Percentiles rank a stretch among this genome's conserved stretches.
Evolutionary conservation across 2,797 vertebrate genomes (phyloP).

Genomic region (Artibeus lituratus): DNA sequence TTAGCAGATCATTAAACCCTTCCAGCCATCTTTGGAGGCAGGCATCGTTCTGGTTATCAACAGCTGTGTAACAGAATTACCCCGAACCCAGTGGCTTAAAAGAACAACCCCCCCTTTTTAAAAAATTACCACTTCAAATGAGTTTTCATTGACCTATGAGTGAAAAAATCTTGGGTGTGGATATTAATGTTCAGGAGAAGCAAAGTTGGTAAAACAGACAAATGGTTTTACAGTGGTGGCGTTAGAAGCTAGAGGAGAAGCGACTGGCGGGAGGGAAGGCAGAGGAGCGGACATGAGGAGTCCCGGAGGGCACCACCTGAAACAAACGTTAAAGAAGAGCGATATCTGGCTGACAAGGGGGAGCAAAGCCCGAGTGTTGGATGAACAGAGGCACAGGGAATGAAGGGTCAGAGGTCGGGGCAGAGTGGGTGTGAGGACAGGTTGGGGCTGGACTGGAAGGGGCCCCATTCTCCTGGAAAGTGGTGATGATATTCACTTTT

Average conservation of each 20-base stretch:
- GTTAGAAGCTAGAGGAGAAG: background rate
- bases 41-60: background rate
- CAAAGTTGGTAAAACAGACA: background rate
- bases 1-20: background rate
- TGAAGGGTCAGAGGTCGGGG: background rate
- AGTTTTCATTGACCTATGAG: background rate
- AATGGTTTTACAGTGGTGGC: background rate
- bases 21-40: accelerated
- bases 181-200: background rate
- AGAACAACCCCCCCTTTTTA: background rate
- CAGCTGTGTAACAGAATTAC: background rate
- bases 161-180: background rate
- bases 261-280: background rate
- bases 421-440: background rate
- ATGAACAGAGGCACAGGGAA: background rate
- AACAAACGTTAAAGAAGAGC: background rate
- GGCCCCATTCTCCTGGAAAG: background rate
- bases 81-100: background rate
- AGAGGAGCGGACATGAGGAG: background rate
- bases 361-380: accelerated
- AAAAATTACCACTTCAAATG: background rate
- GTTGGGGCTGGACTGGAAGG: accelerated
- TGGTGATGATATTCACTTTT: background rate
- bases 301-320: background rate
- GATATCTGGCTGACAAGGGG: background rate